Base-by-base conservation (phyloP, 1,140 invertebrate species). In the Drosophila serrata region DNA sequence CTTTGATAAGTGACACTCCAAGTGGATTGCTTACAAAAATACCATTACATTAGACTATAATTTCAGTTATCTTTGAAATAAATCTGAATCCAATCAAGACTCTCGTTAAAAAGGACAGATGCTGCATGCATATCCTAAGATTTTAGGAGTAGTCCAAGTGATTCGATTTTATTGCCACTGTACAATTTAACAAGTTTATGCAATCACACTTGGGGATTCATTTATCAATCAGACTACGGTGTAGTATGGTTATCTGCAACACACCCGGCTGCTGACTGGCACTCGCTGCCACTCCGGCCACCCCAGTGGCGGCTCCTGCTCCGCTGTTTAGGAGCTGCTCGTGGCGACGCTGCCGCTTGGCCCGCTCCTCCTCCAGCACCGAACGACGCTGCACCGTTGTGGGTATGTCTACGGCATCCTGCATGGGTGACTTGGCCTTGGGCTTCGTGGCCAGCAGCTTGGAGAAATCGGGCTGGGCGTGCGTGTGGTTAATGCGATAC, bases 351-450 rank as follows among this genome's bases (percentile, higher is more conserved):
- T 91, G 86, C 1, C 91, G 79, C 65, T 92, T 92, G 58, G 91
- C 75, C 0, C 90, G 85, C 53, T 92, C 91, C 51, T 92, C 91
- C 29, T 92, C 91, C 45, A 92, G 63, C 24, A 92, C 85, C 1
- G 91, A 92, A 7, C 91, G 91, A 12, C 91, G 75, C 35, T 92
- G 91, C 6, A 87, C 84, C 0, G 78, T 80, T 35, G 79, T 79
- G 15, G 90, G 88, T 42, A 90, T 57, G 59, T 92, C 91, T 29
- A 90, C 90, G 7, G 87, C 74, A 79, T 92, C 91, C 63, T 92
- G 81, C 70, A 92, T 92, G 33, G 92, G 92, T 12, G 92, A 92
- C 72, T 92, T 92, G 12, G 91, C 68, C 65, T 92, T 92, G 56
- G 90, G 81, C 53, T 92, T 91, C 4, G 79, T 82, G 24, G 92